Evolutionary conservation across 2,888 invertebrate genomes (phyloP), one percentile per base, ranked within the genome.

Genomic region (Teleiodes luculella): DNA sequence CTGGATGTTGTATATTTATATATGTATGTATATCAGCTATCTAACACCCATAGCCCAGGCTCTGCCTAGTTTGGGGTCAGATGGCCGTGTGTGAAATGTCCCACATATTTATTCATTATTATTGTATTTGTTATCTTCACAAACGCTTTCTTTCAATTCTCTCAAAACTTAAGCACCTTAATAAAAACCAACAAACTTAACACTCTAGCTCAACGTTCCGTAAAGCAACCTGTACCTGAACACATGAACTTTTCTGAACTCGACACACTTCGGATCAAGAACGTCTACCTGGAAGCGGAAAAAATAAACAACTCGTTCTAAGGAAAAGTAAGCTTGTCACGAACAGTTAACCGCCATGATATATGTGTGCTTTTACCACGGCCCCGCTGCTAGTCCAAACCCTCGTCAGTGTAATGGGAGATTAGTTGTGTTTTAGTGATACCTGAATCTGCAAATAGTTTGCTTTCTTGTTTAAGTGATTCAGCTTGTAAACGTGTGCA

Each of bases 371-470:
- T 71, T 74, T 74, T 72, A 74, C 68, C 70, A 66, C 39, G 39
- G 68, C 67, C 67, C 61, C 57, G 61, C 67, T 57, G 61, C 67
- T 69, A 66, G 67, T 58, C 60, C 62, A 53, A 61, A 76, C 76
- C 76, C 74, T 75, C 67, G 68, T 74, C 76, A 75, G 65, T 60
- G 62, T 74, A 72, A 76, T 72, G 73, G 68, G 63, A 72, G 70
- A 72, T 72, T 72, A 76, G 69, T 69, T 65, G 63, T 66, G 64
- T 72, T 67, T 71, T 70, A 62, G 59, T 66, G 68, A 75, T 74
- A 18, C 7, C 11, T 11, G 11, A 41, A 41, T 24, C 24, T 24
- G 24, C 3, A 24, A 24, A 24, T 24, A 24, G 24, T 4, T 24
- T n/a, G n/a, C n/a, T n/a, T n/a, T n/a, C n/a, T n/a, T n/a, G n/a